Base-by-base conservation (phyloP, 2,888 invertebrate species). In the Zaprionus lineosus region DNA sequence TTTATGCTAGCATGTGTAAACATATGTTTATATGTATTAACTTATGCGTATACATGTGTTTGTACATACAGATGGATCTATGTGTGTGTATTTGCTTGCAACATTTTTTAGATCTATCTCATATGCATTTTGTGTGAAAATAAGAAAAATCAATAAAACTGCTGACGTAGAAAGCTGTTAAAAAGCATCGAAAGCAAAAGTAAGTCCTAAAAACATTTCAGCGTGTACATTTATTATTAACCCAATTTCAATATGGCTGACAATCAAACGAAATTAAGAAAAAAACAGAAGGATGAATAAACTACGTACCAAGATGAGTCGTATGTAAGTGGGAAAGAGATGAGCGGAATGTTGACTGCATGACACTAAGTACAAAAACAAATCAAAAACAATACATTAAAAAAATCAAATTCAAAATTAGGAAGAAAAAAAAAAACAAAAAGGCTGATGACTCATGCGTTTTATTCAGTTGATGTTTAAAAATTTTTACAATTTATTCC, bases 71-170 rank as follows among this genome's bases (percentile, higher is more conserved):
- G n/a, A n/a, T n/a, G n/a, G n/a, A n/a, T n/a, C n/a, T n/a, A n/a
- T 37, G 16, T 40, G 40, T 12, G 16, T 40, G 16, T 24, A 47
- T 46, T 47, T 62, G 61, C 36, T 62, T 64, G 26, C 36, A 53
- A 37, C 31, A 55, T 71, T 65, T 65, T 34, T 15, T 73, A 60
- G 59, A 84, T 64, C 70, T 66, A 29, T 24, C 28, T 29, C 44
- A 18, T 50, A 34, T 59, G 59, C 52, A 62, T 43, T 47, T 48
- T 47, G 46, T 53, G 57, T 59, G 83, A 62, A 78, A 83, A 78
- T 75, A 71, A 68, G 73, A 85, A 83, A 78, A 78, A 78, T 83
- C 84, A 85, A 78, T 85, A 85, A 58, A 52, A 15, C 29, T 50
- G 50, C 57, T 59, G 37, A 50, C 53, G 52, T 41, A 36, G 47